A percentile compares a stretch with the other conserved stretches of the same genome.
Evolutionary conservation across 2,113 vertebrate species (phyloP).

Genomic region (Colinus virginianus): DNA sequence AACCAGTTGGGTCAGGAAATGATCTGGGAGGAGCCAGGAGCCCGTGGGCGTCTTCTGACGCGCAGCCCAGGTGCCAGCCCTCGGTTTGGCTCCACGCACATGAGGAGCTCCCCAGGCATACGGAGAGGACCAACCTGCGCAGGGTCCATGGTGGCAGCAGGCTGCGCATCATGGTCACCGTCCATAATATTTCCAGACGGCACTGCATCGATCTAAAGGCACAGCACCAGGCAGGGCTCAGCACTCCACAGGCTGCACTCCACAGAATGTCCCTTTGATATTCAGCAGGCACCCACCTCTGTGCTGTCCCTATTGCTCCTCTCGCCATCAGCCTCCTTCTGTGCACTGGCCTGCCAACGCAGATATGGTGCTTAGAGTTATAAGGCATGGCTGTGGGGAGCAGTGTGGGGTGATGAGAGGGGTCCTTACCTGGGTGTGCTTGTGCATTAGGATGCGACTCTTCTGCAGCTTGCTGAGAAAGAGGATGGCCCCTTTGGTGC

Average conservation of each 20-base stretch:
- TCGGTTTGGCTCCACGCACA: neutral
- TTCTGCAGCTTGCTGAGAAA: slow-evolving; percentile 94
- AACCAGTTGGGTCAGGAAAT: slow-evolving; percentile 59
- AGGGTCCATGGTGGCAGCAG: rapidly evolving
- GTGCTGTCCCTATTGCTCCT: neutral
- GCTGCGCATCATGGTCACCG: rapidly evolving
- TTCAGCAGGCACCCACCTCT: slow-evolving; percentile 26
- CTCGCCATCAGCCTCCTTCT: slow-evolving; percentile 46
- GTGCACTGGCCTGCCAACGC: slow-evolving; percentile 19
- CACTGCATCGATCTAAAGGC: neutral
- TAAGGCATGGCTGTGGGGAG: neutral
- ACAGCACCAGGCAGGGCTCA: neutral
- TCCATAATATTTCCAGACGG: neutral
- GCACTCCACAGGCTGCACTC: neutral
- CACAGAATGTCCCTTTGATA: rapidly evolving
- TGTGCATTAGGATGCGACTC: slow-evolving; percentile 79
- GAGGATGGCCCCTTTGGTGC: slow-evolving; percentile 81
- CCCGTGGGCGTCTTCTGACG: neutral
- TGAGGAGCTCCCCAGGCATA: neutral
- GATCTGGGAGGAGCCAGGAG: slow-evolving; percentile 45
- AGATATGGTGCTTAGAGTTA: neutral
- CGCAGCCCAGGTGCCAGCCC: neutral
- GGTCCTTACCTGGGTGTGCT: slow-evolving; percentile 68
- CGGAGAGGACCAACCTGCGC: neutral
- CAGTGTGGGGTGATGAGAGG: neutral